Conservation (phyloP, 2,888 invertebrate species). For the Synergus umbraculus region DNA sequence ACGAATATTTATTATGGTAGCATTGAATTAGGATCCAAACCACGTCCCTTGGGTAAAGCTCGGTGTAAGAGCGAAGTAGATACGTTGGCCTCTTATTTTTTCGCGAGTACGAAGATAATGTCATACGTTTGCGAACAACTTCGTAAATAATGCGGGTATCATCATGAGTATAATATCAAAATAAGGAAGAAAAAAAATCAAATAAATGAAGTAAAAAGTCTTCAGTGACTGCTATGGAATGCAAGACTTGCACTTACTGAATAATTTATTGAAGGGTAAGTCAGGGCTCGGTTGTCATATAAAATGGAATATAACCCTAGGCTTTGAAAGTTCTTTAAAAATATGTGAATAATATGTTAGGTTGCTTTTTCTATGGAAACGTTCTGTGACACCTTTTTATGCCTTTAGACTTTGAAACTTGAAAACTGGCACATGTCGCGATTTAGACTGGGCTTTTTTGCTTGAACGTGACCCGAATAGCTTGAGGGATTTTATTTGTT, state of each 20-base stretch:
- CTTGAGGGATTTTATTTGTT: conserved; percentile 13
- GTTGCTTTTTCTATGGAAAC: neutral
- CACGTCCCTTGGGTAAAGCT: conserved; percentile 25
- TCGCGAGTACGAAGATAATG: neutral
- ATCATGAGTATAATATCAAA: neutral
- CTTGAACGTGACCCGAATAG: conserved; percentile 19
- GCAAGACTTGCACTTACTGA: neutral
- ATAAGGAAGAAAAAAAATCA: neutral
- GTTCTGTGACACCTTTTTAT: conserved; percentile 18
- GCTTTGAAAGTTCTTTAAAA: conserved; percentile 1
- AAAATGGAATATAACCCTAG: neutral
- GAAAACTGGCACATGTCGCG: conserved; percentile 10
- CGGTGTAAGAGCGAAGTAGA: conserved; percentile 10
- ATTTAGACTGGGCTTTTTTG: conserved; percentile 5
- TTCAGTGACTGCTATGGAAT: neutral
- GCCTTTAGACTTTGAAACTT: neutral
- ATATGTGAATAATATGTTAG: neutral
- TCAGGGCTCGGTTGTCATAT: neutral
- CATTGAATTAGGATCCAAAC: conserved; percentile 14
- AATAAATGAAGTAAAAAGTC: neutral
- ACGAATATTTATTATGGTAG: conserved; percentile 15
- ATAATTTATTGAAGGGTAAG: conserved; percentile 7
- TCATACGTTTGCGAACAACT: neutral
- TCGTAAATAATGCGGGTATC: neutral
- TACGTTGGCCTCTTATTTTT: conserved; percentile 2